Conservation (phyloP, 92 coral and sea anemone genomes). For the Porites rus region DNA sequence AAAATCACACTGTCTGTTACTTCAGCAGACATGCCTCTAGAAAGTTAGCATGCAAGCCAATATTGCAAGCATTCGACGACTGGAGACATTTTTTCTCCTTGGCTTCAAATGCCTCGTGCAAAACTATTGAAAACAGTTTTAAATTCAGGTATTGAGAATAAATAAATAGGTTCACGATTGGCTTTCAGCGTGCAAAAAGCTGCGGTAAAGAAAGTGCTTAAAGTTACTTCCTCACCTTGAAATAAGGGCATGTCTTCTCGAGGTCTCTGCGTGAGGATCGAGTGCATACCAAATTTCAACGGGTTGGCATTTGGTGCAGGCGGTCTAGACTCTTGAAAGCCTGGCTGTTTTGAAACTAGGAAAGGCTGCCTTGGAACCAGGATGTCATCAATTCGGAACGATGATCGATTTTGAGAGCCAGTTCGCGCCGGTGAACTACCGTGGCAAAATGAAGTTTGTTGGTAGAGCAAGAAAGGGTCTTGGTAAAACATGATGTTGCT, state of each 20-base stretch:
- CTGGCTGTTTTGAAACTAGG: constrained; percentile 66
- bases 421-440: constrained; percentile 48
- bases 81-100: no score
- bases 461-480: constrained; percentile 88
- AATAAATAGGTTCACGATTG: constrained; percentile 1
- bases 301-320: constrained; percentile 64
- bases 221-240: constrained; percentile 40
- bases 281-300: constrained; percentile 88
- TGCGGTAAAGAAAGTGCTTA: not conserved
- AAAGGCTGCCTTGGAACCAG: constrained; percentile 66
- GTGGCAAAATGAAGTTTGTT: constrained; percentile 77
- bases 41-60: not conserved
- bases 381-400: constrained; percentile 57
- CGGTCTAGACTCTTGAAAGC: constrained; percentile 63
- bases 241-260: constrained; percentile 65
- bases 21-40: no score
- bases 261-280: constrained; percentile 76
- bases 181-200: constrained; percentile 22
- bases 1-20: not conserved
- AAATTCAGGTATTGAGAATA: not conserved
- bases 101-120: not conserved
- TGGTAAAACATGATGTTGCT: constrained; percentile 81
- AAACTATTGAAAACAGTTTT: not conserved
- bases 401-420: constrained; percentile 43
- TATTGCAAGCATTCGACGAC: no score